Percentiles rank a stretch among this genome's conserved stretches.
These are phyloP conservation scores for Zalophus californianus DNA, from an alignment of 2,797 vertebrate species.

Conservation along the genomic window DNA sequence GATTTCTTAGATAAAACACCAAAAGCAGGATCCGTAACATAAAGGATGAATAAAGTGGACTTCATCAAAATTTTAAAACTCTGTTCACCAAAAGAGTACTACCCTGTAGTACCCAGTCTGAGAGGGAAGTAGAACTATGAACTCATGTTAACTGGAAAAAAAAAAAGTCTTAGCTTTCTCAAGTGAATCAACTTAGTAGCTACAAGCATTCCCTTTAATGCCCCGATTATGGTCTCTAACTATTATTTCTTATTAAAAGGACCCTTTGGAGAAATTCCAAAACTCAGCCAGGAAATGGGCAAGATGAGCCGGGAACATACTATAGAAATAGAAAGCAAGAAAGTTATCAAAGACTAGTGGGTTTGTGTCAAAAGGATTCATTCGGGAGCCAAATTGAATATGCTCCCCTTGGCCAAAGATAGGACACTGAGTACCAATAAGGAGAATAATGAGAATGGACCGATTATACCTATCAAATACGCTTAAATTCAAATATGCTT, in stretches of 20 bases:
- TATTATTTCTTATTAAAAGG: background rate
- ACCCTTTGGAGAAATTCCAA: background rate
- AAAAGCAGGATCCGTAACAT: background rate
- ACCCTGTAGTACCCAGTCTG: background rate
- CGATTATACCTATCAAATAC: background rate
- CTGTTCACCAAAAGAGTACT: background rate
- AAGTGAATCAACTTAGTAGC: background rate
- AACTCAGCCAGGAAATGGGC: background rate
- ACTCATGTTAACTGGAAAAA: background rate
- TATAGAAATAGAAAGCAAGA: background rate
- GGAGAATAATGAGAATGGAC: background rate
- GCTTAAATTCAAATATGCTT: background rate
- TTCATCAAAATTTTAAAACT: conserved; percentile 13
- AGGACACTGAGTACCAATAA: background rate
- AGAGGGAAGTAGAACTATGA: background rate
- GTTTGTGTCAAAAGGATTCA: background rate
- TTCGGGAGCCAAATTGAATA: background rate
- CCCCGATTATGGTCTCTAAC: background rate
- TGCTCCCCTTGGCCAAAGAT: background rate
- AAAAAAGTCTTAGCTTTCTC: background rate
- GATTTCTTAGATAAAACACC: background rate
- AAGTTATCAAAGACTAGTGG: background rate
- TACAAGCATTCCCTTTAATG: background rate
- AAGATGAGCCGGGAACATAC: background rate
- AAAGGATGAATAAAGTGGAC: background rate